Base-by-base conservation (phyloP, 2,888 invertebrate genomes). In the Cyrtodaria siliqua region DNA sequence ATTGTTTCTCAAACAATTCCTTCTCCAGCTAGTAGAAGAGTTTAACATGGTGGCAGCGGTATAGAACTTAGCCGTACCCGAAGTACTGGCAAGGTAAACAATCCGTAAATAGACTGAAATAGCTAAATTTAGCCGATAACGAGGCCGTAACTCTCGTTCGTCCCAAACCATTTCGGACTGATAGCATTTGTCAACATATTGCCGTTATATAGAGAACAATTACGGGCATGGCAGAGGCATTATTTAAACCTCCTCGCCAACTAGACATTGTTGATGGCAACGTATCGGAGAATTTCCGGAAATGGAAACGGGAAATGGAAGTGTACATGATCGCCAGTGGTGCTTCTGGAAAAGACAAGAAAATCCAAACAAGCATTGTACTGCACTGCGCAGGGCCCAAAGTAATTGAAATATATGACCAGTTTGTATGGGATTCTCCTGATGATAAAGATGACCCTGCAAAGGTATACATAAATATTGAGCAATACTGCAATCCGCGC, bases 401-500 rank as follows among this genome's bases (percentile, higher is more conserved):
- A 47, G 61, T 66, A 12, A 66, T 76, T 14, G 66, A 71, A 44
- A 62, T 76, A 14, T 75, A 66, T 50, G 60, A 75, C 29, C 69
- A 75, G 50, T 63, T 63, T 59, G 57, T 56, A 38, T 69, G 69
- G 68, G 69, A n/a, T 12, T n/a, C 50, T 16, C 53, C 42, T 1
- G 57, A 44, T 8, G 64, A 71, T 23, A 68, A 78, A 20, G 47
- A 63, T 14, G 29, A 73, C 16, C 73, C 69, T 4, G 57, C 40
- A 0, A 64, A 49, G 53, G 63, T 80, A 6, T 42, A 73, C n/a
- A 44, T 52, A 29, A 67, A 78, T 57, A n/a, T 78, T 12, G 63
- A 81, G 49, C 38, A 38, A n/a, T 75, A 78, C 59, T 81, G 78
- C 44, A 81, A 71, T 60, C 78, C 78, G 2, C 24, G 73, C 18